Evolutionary conservation across 2,888 invertebrate species (phyloP), one percentile per base, ranked within the genome.

Genomic region (Brachycybe producta): DNA sequence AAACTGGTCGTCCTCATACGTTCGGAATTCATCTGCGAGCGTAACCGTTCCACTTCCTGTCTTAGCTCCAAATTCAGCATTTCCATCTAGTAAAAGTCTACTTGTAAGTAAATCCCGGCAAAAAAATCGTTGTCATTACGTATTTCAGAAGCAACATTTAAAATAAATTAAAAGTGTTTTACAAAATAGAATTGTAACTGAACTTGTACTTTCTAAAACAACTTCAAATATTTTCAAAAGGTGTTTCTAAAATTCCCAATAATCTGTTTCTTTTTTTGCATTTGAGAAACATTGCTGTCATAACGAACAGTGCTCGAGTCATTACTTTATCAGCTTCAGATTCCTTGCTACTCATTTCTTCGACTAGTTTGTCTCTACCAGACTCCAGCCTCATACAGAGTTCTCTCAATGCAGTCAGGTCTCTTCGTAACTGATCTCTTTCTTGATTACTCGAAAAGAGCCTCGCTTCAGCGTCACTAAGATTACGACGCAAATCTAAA

Each of bases 311-410:
- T n/a, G n/a, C n/a, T n/a, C n/a, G n/a, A n/a, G n/a, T 19, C 15
- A 51, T 32, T 53, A 68, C 65, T 62, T 66, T 64, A 54, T 68
- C 67, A 39, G 62, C 61, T 49, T 67, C 68, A 32, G 65, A 57
- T 36, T 61, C 60, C 21, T 62, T 56, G n/a, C 61, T 58, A 15
- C 64, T 61, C 27, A 67, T 56, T 49, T 66, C 64, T 26, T 65
- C 57, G 55, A 64, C 65, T 30, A 67, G 56, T 2, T 61, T 58
- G 36, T 68, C 67, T 54, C 66, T 67, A 24, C 59, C 60, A 1
- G 60, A 60, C 57, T 68, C 67, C 8, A 68, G 60, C 27, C 62
- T 57, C 15, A 64, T 59, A 54, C 65, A 65, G 21, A 67, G 61
- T 54, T 67, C 66, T 24, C 66, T 58, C 2, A 65, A 61, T 7